Percentiles rank a stretch among this genome's conserved stretches.
Evolutionary conservation across 1,140 invertebrate genomes (phyloP).

Genomic region (Drosophila funebris): DNA sequence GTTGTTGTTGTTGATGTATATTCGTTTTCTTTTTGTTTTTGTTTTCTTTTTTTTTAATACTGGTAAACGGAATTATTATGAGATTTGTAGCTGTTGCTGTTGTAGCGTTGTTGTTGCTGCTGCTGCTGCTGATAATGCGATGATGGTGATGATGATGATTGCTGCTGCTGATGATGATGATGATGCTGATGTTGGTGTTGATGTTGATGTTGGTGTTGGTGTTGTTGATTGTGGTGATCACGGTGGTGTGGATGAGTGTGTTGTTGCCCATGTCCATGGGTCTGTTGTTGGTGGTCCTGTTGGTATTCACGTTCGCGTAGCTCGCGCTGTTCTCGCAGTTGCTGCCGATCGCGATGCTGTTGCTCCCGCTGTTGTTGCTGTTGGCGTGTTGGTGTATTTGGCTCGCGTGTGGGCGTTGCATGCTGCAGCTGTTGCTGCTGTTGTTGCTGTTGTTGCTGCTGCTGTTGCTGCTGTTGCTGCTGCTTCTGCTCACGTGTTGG

Average conservation of each 20-base stretch:
- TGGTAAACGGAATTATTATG: constrained; percentile 84
- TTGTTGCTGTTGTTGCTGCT: constrained; percentile 36
- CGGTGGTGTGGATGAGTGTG: constrained; percentile 29
- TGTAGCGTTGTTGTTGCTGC: constrained; percentile 68
- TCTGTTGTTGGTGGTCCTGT: constrained; percentile 21
- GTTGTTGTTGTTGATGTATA: constrained; percentile 36
- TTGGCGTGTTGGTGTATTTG: constrained; percentile 52
- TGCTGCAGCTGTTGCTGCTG: constrained; percentile 49
- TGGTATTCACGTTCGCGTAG: constrained; percentile 56
- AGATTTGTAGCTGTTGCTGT: constrained; percentile 74
- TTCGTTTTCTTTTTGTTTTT: constrained; percentile 45
- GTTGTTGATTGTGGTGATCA: constrained; percentile 21
- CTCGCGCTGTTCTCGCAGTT: constrained; percentile 48
- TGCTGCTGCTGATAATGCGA: constrained; percentile 52
- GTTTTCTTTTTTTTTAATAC: constrained; percentile 56
- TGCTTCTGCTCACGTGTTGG: constrained; percentile 57
- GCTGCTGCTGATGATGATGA: constrained; percentile 31
- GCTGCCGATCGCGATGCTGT: constrained; percentile 54
- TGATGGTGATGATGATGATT: constrained; percentile 41
- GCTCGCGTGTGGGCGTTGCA: constrained; percentile 56
- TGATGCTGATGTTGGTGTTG: constrained; percentile 36
- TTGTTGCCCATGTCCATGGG: constrained; percentile 1
- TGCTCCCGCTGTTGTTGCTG: constrained; percentile 50
- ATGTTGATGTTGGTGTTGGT: constrained; percentile 40
- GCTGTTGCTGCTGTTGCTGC: constrained; percentile 38